Conservation (phyloP, 2,113 vertebrate species). For the Alouatta palliata region DNA sequence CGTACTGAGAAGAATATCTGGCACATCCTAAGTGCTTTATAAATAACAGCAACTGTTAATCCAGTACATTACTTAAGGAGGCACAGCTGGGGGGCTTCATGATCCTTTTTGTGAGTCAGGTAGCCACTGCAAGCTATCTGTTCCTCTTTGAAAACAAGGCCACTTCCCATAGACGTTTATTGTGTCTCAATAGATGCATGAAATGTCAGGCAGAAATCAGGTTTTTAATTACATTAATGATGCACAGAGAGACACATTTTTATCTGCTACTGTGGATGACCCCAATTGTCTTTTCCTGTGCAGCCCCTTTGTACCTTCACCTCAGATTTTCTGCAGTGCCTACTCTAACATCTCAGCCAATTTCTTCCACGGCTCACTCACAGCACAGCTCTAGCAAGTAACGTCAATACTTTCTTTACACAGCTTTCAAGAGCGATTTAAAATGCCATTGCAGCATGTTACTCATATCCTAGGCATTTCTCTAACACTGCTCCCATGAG, state of each 20-base stretch:
- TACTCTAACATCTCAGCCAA: not conserved
- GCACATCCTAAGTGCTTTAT: not conserved
- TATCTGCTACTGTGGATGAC: not conserved
- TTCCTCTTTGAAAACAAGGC: not conserved
- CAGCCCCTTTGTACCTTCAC: not conserved
- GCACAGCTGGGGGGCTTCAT: not conserved
- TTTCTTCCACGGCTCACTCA: not conserved
- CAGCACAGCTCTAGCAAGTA: not conserved
- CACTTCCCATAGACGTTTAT: not conserved
- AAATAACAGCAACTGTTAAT: not conserved
- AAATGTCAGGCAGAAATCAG: not conserved
- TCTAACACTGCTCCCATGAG: not conserved
- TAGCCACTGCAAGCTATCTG: not conserved
- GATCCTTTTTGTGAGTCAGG: not conserved
- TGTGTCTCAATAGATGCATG: not conserved
- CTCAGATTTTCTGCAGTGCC: not conserved
- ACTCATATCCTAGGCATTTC: not conserved
- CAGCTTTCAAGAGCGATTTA: not conserved
- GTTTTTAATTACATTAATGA: not conserved
- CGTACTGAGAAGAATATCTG: not conserved
- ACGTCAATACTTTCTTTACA: not conserved
- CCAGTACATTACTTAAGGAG: not conserved
- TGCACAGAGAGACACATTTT: not conserved
- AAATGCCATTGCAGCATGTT: not conserved
- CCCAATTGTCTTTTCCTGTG: not conserved